Percentiles rank a stretch among this genome's conserved stretches.
phyloP scores from a whole-genome alignment of 92 coral and sea anemone genomes.

The Zoanthus sociatus region DNA sequence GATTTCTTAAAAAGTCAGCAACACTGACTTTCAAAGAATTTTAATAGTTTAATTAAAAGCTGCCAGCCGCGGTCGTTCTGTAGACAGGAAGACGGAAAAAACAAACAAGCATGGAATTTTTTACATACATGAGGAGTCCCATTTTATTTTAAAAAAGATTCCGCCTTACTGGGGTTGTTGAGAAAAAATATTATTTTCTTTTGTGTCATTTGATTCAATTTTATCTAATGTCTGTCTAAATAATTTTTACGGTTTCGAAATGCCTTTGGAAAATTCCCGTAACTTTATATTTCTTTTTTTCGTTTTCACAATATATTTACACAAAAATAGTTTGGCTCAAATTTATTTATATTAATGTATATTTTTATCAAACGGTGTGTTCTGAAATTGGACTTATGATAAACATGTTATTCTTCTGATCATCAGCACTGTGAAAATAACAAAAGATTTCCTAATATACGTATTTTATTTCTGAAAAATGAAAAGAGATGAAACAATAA shows the following conservation, averaged over 20 bases:
- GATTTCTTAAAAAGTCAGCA: too few relatives aligned
- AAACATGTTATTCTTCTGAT: background rate
- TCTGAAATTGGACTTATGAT: background rate
- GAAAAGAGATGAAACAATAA: too few relatives aligned
- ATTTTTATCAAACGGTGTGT: background rate
- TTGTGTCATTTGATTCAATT: background rate
- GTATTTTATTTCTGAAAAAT: too few relatives aligned
- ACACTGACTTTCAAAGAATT: too few relatives aligned
- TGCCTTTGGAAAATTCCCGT: background rate
- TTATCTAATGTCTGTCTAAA: background rate
- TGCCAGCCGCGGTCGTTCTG: too few relatives aligned
- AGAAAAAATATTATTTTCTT: background rate
- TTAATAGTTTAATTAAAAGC: too few relatives aligned
- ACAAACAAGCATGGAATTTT: too few relatives aligned
- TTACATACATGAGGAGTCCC: background rate
- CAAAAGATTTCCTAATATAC: too few relatives aligned
- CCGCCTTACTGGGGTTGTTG: too few relatives aligned
- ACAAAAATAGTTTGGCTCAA: background rate
- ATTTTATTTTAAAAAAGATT: background rate
- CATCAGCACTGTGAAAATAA: background rate
- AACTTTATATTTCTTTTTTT: background rate
- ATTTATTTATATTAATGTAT: background rate
- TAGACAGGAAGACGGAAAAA: too few relatives aligned
- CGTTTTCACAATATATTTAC: background rate
- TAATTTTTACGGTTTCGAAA: background rate